These are phyloP conservation scores for Centropus unirufus DNA, from an alignment of 2,113 vertebrate genomes.

Conservation along the genomic window DNA sequence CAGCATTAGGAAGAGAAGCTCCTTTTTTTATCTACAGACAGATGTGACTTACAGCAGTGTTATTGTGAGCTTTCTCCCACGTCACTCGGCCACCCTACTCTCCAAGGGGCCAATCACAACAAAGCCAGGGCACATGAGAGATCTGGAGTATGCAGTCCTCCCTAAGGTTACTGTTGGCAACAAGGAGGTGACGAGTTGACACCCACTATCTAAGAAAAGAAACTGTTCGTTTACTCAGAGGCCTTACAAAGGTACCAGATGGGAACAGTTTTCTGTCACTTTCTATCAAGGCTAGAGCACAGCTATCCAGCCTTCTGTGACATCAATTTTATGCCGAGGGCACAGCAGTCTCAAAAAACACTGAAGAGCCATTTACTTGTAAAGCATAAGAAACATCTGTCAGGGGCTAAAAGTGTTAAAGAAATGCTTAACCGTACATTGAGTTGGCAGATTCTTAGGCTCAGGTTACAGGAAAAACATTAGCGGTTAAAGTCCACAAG, in stretches of 20 bases:
- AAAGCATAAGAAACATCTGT: constrained; percentile 68
- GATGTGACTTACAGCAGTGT: neutral
- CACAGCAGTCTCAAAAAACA: constrained; percentile 69
- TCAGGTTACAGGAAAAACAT: constrained; percentile 72
- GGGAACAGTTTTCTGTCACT: constrained; percentile 43
- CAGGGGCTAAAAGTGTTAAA: constrained; percentile 66
- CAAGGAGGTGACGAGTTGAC: neutral
- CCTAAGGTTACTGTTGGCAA: constrained; percentile 8
- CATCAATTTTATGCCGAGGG: constrained; percentile 63
- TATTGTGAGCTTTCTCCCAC: neutral
- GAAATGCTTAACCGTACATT: constrained; percentile 65
- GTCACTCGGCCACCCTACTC: neutral
- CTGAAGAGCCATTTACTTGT: constrained; percentile 70
- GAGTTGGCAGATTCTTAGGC: constrained; percentile 73
- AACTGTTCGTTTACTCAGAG: constrained; percentile 20
- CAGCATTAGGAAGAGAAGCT: neutral
- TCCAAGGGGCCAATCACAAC: neutral
- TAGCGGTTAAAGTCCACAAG: constrained; percentile 70
- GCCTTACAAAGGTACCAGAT: constrained; percentile 28
- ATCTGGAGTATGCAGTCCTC: neutral
- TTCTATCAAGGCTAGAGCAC: constrained; percentile 22
- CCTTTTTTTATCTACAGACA: neutral
- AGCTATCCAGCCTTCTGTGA: constrained; percentile 56
- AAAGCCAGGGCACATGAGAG: neutral
- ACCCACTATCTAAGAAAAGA: constrained; percentile 34